Evolutionary conservation across 2,113 vertebrate genomes (phyloP), one percentile per base, ranked within the genome.

Genomic region (Planiliza haematocheilus): DNA sequence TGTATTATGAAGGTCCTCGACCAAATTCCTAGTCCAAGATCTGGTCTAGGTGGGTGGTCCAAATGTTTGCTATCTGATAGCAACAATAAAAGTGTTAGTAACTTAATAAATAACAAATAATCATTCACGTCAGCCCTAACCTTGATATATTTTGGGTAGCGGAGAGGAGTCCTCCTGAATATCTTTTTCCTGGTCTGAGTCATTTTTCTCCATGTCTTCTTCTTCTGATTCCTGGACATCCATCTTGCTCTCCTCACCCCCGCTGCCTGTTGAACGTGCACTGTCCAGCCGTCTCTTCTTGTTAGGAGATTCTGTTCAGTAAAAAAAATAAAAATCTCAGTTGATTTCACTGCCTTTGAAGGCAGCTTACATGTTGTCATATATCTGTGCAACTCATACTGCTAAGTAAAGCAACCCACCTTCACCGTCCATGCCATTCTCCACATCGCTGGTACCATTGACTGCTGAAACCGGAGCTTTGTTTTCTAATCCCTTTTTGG

Each of bases 241-340:
- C 86, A 90, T 88, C 20, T 82, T 48, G 38, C 63, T 61, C 0
- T 62, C 74, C 70, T 51, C 76, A 2, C 56, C 73, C 30, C 53
- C 7, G n/a, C 38, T 10, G 20, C 7, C 10, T 24, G 0, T 13
- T 24, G 10, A 41, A 21, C n/a, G 62, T 39, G 1, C 57, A 16
- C 51, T 2, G 12, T 82, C 69, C 13, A 39, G 16, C 0, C 78
- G 72, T 1, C 3, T 76, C 39, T 86, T 90, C 63, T 92, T 92
- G 4, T 3, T 52, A 0, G 74, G 77, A 10, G 82, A 79, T 8
- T 60, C 90, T 92, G 68, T 57, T 61, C 10, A 37, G 1, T 2
- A 16, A 38, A 4, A 68, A 49, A 63, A 1, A 13, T 30, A 30
- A 30, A 30, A 30, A 30, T 30, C 24, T 30, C 1, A 3, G 0